Evolutionary conservation across 1,140 invertebrate species (phyloP).

Genomic region (Hycleus phaleratus): DNA sequence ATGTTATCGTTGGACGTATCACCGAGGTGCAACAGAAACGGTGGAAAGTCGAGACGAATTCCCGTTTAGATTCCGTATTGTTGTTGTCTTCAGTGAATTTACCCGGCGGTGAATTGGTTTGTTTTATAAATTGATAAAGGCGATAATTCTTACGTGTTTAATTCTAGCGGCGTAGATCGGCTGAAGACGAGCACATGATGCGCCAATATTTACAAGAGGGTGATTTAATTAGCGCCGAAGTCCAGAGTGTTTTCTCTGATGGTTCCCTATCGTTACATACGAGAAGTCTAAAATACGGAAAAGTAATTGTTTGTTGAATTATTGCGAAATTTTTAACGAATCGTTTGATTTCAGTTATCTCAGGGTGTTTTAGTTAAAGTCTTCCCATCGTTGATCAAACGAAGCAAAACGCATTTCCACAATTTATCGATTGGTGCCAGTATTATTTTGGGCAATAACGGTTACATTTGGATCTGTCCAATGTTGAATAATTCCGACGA

Average conservation of each 20-base stretch:
- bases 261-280: conserved; percentile 91
- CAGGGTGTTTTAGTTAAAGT: conserved; percentile 90
- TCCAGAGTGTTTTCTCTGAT: conserved; percentile 87
- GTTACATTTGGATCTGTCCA: conserved; percentile 91
- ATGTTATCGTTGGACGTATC: conserved; percentile 92
- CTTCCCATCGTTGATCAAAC: conserved; percentile 84
- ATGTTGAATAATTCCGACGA: conserved; percentile 54
- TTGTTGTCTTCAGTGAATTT: conserved; percentile 92
- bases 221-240: conserved; percentile 95
- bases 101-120: conserved; percentile 90
- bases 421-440: conserved; percentile 83
- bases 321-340: not conserved
- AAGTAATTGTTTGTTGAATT: conserved; percentile 47
- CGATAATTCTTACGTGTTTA: conserved; percentile 8
- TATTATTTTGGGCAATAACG: conserved; percentile 94
- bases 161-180: conserved; percentile 74
- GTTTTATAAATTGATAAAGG: not conserved
- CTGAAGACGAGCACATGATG: conserved; percentile 98
- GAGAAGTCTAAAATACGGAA: conserved; percentile 95
- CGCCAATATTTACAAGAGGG: conserved; percentile 89
- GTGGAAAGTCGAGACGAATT: conserved; percentile 95
- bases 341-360: conserved; percentile 46
- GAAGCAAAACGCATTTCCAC: conserved; percentile 95
- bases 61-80: conserved; percentile 81
- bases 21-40: conserved; percentile 83